Evolutionary conservation across 2,113 vertebrate genomes (phyloP).

Genomic region (Setophaga petechia): DNA sequence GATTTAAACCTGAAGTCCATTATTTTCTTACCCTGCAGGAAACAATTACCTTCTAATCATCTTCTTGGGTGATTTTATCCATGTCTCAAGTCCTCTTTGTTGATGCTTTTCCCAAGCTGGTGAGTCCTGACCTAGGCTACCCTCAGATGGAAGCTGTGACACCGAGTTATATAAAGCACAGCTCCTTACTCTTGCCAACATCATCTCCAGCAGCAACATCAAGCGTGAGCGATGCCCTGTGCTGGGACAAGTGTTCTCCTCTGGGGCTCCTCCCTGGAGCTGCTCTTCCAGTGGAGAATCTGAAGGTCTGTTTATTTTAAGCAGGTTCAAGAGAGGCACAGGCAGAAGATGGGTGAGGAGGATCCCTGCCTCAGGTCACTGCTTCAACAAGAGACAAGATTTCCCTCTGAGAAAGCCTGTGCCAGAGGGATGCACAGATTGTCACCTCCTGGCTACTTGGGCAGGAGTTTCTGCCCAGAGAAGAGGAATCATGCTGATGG

Average conservation of each 20-base stretch:
- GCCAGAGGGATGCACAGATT: background rate
- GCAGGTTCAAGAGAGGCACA: background rate
- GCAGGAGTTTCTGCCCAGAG: background rate
- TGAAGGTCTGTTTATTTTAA: slow-evolving; percentile 2
- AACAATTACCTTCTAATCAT: background rate
- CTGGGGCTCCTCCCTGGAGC: background rate
- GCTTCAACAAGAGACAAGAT: background rate
- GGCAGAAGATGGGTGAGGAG: background rate
- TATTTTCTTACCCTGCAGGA: background rate
- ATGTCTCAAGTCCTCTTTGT: background rate
- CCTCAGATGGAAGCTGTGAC: background rate
- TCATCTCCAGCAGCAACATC: background rate
- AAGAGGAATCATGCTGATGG: background rate
- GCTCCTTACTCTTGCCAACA: background rate
- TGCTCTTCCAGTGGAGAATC: background rate
- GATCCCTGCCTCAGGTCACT: background rate
- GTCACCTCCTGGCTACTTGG: background rate
- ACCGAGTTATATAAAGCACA: background rate
- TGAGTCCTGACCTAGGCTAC: background rate
- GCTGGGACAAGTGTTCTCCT: background rate
- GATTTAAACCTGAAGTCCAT: background rate
- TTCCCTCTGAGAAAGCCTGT: background rate
- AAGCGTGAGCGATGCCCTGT: rapidly evolving
- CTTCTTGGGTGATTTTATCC: background rate
- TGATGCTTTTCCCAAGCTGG: background rate